Conservation (phyloP, 1,140 invertebrate species). For the Drosophila fuyamai region DNA sequence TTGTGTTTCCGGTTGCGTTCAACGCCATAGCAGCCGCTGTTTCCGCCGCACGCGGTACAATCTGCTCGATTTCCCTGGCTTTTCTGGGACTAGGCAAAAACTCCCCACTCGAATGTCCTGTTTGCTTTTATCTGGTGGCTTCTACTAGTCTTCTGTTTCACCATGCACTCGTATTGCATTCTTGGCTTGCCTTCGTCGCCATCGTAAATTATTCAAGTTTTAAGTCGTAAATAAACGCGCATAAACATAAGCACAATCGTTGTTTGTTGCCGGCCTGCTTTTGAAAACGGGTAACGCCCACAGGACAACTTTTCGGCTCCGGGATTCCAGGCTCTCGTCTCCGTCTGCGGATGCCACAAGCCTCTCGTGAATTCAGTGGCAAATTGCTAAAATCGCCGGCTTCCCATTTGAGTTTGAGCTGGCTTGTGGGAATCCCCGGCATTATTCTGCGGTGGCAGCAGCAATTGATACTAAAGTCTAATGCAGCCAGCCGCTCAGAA, state of each 20-base stretch:
- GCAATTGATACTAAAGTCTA: conserved; percentile 9
- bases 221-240: conserved; percentile 75
- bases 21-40: conserved; percentile 50
- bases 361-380: conserved; percentile 15
- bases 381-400: conserved; percentile 43
- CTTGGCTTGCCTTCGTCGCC: conserved; percentile 26
- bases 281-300: conserved; percentile 51
- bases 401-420: conserved; percentile 12
- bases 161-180: conserved; percentile 31
- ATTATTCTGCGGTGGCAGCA: conserved; percentile 24
- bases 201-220: conserved; percentile 81
- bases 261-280: conserved; percentile 30
- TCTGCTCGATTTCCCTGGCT: conserved; percentile 54
- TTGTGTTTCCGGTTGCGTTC: conserved; percentile 72
- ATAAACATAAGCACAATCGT: conserved; percentile 72
- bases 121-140: conserved; percentile 28
- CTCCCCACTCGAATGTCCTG: conserved; percentile 27
- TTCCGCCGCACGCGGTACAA: conserved; percentile 54
- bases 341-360: neutral
- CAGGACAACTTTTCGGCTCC: conserved; percentile 26
- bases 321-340: neutral
- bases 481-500: conserved; percentile 10
- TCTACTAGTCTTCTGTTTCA: conserved; percentile 27
- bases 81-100: conserved; percentile 25
- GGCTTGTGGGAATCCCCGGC: conserved; percentile 16